Evolutionary conservation across 92 coral and sea anemone species (phyloP), one percentile per base, ranked within the genome.

Genomic region (Umimayanthus kanabou): DNA sequence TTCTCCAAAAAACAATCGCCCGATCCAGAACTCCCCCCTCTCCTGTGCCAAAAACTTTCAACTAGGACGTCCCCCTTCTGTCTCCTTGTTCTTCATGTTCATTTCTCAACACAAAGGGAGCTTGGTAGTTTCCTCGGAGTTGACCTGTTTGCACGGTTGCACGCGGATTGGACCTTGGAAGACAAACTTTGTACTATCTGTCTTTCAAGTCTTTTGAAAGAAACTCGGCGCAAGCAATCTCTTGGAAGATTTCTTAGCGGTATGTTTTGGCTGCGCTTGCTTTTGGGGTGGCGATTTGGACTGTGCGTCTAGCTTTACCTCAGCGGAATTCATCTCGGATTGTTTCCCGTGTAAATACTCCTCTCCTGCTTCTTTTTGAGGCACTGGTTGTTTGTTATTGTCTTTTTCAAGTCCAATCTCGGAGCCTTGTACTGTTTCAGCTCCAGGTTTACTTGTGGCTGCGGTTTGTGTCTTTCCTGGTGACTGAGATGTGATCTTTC

Each of bases 401-500:
- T 61, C 69, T 18, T 61, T 61, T 61, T 61, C 69, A 61, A 4
- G 69, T 4, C 1, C 22, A 5, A 5, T 61, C 69, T 61, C 26
- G 26, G 69, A 61, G 25, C 26, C 26, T 4, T 61, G 69, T 61
- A 23, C n/a, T 61, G 8, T 61, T 61, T 61, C 69, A 2, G 69
- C 4, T 61, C 1, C 69, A 6, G 69, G 70, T 33, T 57, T 73
- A 22, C 23, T 33, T 33, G 73, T 22, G 15, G 73, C 53, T 7
- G 73, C 29, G 25, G n/a, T 23, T 5, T 74, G 84, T 2, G 84
- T 20, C 84, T 80, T 80, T 57, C 84, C 84, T 33, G 84, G 84
- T 2, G 84, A 80, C 43, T 80, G 84, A 33, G 84, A 80, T 18
- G 84, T 80, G 72, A 80, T 58, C n/a, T 80, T 80, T 55, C 84